Percentiles rank a stretch among this genome's conserved stretches.
Conservation (phyloP, 2,113 vertebrate genomes). For the Thamnophis sirtalis region DNA sequence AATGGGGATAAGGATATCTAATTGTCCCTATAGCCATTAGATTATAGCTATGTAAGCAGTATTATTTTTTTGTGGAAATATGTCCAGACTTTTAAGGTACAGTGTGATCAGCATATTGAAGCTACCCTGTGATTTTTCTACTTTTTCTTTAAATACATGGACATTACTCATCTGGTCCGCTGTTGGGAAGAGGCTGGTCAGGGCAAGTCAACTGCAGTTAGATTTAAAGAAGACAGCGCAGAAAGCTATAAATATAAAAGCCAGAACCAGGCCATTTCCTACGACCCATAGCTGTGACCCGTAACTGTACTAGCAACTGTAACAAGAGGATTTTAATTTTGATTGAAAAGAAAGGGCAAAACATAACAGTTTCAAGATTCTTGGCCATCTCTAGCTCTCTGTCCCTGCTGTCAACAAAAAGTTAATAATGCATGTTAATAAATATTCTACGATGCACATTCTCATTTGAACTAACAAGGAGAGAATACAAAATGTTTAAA, state of each 20-base stretch:
- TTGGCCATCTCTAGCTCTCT: not conserved
- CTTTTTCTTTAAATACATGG: not conserved
- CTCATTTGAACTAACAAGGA: not conserved
- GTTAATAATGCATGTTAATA: constrained; percentile 2
- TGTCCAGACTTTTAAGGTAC: not conserved
- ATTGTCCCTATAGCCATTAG: not conserved
- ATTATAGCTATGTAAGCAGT: not conserved
- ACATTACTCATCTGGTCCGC: not conserved
- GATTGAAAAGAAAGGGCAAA: not conserved
- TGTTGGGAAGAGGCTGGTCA: not conserved
- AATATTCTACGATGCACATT: constrained; percentile 1
- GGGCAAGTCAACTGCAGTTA: not conserved
- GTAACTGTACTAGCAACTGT: not conserved
- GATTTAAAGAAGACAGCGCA: not conserved
- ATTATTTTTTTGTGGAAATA: not conserved
- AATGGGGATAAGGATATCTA: not conserved
- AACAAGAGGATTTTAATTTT: not conserved
- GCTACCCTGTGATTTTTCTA: not conserved
- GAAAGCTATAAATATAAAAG: not conserved
- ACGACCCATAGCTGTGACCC: not conserved
- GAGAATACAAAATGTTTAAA: not conserved
- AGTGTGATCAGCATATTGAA: not conserved
- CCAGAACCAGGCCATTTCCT: not conserved
- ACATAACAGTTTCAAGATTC: not conserved
- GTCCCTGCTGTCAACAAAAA: not conserved